Base-by-base conservation (phyloP, 2,797 vertebrate genomes). In the Characodon lateralis region DNA sequence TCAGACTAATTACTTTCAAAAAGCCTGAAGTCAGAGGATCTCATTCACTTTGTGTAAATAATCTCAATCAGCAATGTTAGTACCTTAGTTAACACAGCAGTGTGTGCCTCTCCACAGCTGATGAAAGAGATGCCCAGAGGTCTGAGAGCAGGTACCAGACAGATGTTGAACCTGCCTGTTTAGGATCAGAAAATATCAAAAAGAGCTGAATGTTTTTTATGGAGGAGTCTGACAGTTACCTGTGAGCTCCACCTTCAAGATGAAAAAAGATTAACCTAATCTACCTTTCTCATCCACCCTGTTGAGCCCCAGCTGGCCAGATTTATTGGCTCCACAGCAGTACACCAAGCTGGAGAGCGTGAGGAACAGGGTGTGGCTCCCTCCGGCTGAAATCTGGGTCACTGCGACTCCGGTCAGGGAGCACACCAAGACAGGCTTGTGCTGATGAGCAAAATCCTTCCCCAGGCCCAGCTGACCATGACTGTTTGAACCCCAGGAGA, bases 381-480 rank as follows among this genome's bases (percentile, higher is more conserved):
- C 96, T 0, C 97, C 97, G 1, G 96, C 96, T 53, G 95, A 90
- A 78, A 98, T 91, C 90, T 95, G 95, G 78, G 92, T 95, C 87
- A 97, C 94, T 0, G 96, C 94, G 28, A 96, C 92, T 6, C 97
- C 97, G 0, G 80, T 93, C 18, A 98, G 95, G 79, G 95, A 93
- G 6, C 69, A 83, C 76, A 97, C 85, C 80, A 82, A 58, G 24
- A 12, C 2, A 0, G 95, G 94, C 0, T 0, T 18, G 1, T 22
- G 0, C 84, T 89, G 87, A 24, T 68, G 6, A 0, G 22, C 0
- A 50, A 90, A 63, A 0, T 59, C 85, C 85, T 95, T 96, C 43
- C 96, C 96, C 76, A 96, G 88, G 39, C 97, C 97, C 83, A 98
- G 92, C 88, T 98, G 97, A 43, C 97, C 97, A 2, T 96, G 94